Conservation (phyloP, 2,888 invertebrate genomes). For the Machimus atricapillus region DNA sequence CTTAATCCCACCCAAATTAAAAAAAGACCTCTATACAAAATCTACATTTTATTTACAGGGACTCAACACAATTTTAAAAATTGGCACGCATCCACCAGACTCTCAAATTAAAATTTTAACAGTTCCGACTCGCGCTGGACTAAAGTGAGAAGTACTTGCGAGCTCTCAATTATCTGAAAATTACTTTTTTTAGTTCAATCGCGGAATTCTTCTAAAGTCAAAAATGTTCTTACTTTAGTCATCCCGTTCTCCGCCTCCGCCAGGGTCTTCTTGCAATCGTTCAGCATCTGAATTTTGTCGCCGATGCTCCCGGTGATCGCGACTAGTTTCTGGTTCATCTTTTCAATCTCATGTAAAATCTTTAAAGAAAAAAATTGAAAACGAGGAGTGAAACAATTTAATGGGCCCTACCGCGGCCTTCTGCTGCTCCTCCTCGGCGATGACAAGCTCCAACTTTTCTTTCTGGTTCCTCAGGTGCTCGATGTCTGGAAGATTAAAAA, state of each 20-base stretch:
- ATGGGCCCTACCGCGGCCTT: constrained; percentile 49
- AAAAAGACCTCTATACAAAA: not conserved
- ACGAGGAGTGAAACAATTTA: not conserved
- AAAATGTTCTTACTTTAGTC: constrained; percentile 56
- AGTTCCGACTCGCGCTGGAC: constrained; percentile 62
- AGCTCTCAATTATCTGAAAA: constrained; percentile 66
- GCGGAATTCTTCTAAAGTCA: not conserved
- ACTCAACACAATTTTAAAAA: not conserved
- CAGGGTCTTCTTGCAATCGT: constrained; percentile 60
- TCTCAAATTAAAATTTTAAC: constrained; percentile 54
- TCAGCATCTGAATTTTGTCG: constrained; percentile 54
- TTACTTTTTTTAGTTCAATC: constrained; percentile 38
- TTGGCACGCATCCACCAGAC: not conserved
- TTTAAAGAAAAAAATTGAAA: not conserved
- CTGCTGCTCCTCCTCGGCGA: constrained; percentile 57
- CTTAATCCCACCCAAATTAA: not conserved
- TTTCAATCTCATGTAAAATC: constrained; percentile 57
- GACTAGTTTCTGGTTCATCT: constrained; percentile 56
- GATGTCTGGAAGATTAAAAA: constrained; percentile 54
- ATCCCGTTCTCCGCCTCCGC: constrained; percentile 61
- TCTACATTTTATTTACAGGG: not conserved
- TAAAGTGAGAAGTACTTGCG: constrained; percentile 64
- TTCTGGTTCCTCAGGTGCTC: constrained; percentile 60
- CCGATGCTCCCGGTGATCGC: constrained; percentile 54
- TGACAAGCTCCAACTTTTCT: constrained; percentile 54